These are phyloP conservation scores for Galerucella calmariensis DNA, from an alignment of 2,888 invertebrate genomes.

Conservation along the genomic window DNA sequence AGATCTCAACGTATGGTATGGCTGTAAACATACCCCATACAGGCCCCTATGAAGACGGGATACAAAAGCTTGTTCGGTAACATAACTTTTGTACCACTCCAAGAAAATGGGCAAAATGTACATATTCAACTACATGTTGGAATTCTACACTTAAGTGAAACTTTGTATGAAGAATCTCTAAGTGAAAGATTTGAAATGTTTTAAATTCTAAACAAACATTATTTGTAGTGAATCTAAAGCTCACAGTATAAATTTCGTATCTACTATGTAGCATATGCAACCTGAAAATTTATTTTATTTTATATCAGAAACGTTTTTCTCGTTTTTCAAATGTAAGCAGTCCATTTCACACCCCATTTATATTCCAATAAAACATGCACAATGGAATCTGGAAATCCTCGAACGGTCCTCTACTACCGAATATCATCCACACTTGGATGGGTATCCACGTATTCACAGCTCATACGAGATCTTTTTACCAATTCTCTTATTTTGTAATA, in stretches of 20 bases:
- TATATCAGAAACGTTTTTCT: constrained; percentile 24
- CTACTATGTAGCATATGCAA: not conserved
- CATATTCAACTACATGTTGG: too few species aligned
- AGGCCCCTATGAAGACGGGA: too few species aligned
- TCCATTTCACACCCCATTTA: constrained; percentile 35
- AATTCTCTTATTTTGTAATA: constrained; percentile 14
- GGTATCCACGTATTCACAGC: constrained; percentile 12
- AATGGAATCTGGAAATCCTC: constrained; percentile 36
- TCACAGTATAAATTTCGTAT: not conserved
- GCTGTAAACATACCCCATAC: too few species aligned
- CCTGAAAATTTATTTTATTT: constrained; percentile 1
- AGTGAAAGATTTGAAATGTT: too few species aligned
- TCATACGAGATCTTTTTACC: constrained; percentile 15
- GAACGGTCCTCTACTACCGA: constrained; percentile 33
- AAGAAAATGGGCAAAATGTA: too few species aligned
- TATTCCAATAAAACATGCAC: constrained; percentile 35
- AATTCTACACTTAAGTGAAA: too few species aligned
- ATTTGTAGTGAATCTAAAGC: not conserved
- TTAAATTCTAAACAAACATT: too few species aligned
- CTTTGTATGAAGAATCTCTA: too few species aligned
- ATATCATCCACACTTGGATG: constrained; percentile 25
- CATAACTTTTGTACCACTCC: too few species aligned
- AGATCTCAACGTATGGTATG: too few species aligned
- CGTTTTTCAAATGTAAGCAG: constrained; percentile 35
- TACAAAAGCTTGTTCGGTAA: too few species aligned